phyloP scores from a whole-genome alignment of 92 coral and sea anemone genomes.

The Desmophyllum pertusum region DNA sequence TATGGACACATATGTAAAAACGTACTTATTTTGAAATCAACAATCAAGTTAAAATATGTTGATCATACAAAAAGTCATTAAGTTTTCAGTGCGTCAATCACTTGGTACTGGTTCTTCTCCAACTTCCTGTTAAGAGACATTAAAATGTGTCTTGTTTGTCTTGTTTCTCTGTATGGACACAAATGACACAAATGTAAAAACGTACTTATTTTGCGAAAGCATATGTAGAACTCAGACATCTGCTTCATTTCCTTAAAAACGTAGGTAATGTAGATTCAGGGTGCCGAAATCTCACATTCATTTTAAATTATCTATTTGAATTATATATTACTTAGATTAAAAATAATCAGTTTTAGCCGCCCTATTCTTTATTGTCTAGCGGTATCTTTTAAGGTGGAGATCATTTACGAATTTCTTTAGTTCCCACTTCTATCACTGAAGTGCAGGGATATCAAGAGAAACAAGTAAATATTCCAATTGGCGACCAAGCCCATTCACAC shows the following conservation, averaged over 20 bases:
- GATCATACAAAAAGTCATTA: neutral
- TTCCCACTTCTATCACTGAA: too few species aligned
- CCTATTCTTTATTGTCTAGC: neutral
- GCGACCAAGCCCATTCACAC: too few species aligned
- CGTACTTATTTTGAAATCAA: neutral
- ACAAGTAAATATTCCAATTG: too few species aligned
- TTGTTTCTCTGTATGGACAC: neutral
- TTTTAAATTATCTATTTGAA: too few species aligned
- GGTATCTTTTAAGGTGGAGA: neutral
- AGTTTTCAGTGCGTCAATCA: neutral
- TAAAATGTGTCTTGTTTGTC: neutral
- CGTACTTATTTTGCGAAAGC: neutral
- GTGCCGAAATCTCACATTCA: too few species aligned
- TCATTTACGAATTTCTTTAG: too few species aligned
- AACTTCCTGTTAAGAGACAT: neutral
- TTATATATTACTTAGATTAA: too few species aligned
- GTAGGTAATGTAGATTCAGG: too few species aligned
- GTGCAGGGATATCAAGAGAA: too few species aligned
- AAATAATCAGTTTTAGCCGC: too few species aligned
- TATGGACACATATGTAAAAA: neutral
- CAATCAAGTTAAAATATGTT: constrained; percentile 1
- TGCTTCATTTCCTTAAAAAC: too few species aligned
- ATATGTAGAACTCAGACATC: too few species aligned
- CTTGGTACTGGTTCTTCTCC: neutral
- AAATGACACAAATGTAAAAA: neutral